Evolutionary conservation across 1,140 invertebrate genomes (phyloP).

Genomic region (Drosophila rufa): DNA sequence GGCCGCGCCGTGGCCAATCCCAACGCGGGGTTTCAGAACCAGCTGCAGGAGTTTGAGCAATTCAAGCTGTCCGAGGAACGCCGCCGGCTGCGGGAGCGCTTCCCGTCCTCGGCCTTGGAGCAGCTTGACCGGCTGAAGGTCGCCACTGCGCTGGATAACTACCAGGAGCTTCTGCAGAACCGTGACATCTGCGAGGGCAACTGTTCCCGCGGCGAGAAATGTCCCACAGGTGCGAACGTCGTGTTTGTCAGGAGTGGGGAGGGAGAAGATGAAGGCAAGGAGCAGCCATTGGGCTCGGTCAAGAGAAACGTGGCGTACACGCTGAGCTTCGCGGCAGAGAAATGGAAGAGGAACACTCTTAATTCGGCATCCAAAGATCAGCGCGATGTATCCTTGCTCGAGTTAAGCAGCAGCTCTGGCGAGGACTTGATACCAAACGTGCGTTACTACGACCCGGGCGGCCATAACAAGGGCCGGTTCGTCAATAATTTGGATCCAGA

Average conservation of each 20-base stretch:
- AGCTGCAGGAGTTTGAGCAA: conserved; percentile 96
- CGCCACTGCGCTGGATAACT: conserved; percentile 90
- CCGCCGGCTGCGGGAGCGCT: conserved; percentile 92
- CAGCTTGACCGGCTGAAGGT: conserved; percentile 92
- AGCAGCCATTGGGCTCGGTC: neutral
- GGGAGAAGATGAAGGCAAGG: neutral
- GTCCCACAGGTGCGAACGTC: conserved; percentile 90
- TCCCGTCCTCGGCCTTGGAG: conserved; percentile 91
- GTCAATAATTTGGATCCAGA: conserved; percentile 59
- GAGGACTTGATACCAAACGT: conserved; percentile 62
- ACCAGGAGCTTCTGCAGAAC: conserved; percentile 91
- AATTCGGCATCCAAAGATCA: neutral
- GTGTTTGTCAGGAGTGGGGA: conserved; percentile 38
- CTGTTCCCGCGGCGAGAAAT: conserved; percentile 92
- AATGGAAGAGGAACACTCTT: conserved; percentile 46
- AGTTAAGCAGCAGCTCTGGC: conserved; percentile 28
- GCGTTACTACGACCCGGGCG: conserved; percentile 42
- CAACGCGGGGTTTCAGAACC: conserved; percentile 97
- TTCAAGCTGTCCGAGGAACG: conserved; percentile 93
- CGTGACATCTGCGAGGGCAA: conserved; percentile 94
- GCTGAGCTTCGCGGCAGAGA: conserved; percentile 56
- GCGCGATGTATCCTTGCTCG: neutral
- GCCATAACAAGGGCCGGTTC: conserved; percentile 39
- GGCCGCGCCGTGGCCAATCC: conserved; percentile 96
- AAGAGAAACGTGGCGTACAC: conserved; percentile 43